A percentile compares a stretch with the other conserved stretches of the same genome.
Conservation (phyloP, 1,140 invertebrate genomes). For the Yoshiicerus persimilis region DNA sequence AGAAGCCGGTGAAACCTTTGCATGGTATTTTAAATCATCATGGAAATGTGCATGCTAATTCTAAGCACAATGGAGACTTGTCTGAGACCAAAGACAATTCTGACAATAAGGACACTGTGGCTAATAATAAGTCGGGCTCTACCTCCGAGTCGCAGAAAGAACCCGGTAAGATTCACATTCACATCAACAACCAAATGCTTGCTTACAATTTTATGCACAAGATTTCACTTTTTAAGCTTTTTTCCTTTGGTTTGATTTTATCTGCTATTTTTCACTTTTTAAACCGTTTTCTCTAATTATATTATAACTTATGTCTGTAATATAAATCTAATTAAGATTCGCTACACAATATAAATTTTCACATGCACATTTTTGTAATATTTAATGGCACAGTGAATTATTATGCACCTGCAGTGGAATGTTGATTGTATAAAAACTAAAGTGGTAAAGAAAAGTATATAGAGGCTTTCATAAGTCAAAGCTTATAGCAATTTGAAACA, state of each 20-base stretch:
- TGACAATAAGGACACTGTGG: conserved; percentile 12
- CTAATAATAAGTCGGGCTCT: background rate
- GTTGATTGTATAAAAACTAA: too few species aligned
- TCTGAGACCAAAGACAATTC: background rate
- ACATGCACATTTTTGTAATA: too few species aligned
- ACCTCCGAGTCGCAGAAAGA: background rate
- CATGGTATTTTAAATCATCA: conserved; percentile 38
- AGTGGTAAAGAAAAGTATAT: too few species aligned
- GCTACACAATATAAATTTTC: too few species aligned
- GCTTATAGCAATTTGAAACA: background rate
- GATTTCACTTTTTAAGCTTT: background rate
- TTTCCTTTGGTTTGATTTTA: background rate
- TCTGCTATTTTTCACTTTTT: background rate
- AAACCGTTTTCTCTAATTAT: background rate
- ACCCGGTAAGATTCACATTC: conserved; percentile 30
- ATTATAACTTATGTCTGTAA: background rate
- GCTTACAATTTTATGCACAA: background rate
- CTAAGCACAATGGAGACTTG: conserved; percentile 21
- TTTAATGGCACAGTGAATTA: too few species aligned
- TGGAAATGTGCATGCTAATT: conserved; percentile 15
- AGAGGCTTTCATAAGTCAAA: too few species aligned
- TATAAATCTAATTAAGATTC: too few species aligned
- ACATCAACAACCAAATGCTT: background rate
- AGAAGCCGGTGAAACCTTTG: conserved; percentile 30
- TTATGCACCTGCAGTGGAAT: background rate